Conservation (phyloP, 2,888 invertebrate genomes). For the Rotaria magnacalcarata region DNA sequence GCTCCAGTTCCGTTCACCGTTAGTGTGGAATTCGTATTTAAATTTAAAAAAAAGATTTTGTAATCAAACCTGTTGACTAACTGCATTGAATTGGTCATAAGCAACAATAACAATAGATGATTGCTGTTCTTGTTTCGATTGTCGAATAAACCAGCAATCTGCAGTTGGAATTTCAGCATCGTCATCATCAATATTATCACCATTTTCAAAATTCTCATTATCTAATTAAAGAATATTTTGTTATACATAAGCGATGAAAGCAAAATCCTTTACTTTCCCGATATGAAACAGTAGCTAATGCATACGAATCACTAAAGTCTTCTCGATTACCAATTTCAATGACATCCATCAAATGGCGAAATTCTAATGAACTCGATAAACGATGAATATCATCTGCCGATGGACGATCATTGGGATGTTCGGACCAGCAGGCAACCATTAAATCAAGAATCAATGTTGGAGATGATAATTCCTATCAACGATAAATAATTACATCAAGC, state of each 20-base stretch:
- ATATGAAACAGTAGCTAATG: conserved; percentile 32
- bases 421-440: conserved; percentile 93
- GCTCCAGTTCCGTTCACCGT: no score
- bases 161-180: conserved; percentile 35
- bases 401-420: conserved; percentile 73
- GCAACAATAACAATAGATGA: not conserved
- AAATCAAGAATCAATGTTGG: conserved; percentile 76
- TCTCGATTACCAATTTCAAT: conserved; percentile 30
- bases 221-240: not conserved
- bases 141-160: conserved; percentile 27
- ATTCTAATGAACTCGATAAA: conserved; percentile 39
- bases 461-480: conserved; percentile 55
- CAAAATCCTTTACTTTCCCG: conserved; percentile 24
- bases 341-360: conserved; percentile 44
- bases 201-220: conserved; percentile 10
- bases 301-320: conserved; percentile 35
- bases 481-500: not conserved
- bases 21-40: no score
- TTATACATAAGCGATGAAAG: not conserved
- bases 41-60: not conserved
- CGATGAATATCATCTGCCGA: conserved; percentile 73
- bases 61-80: not conserved
- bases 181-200: not conserved
- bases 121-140: conserved; percentile 14
- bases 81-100: conserved; percentile 31